Evolutionary conservation across 2,888 invertebrate genomes (phyloP).

Genomic region (Punctoribates punctum): DNA sequence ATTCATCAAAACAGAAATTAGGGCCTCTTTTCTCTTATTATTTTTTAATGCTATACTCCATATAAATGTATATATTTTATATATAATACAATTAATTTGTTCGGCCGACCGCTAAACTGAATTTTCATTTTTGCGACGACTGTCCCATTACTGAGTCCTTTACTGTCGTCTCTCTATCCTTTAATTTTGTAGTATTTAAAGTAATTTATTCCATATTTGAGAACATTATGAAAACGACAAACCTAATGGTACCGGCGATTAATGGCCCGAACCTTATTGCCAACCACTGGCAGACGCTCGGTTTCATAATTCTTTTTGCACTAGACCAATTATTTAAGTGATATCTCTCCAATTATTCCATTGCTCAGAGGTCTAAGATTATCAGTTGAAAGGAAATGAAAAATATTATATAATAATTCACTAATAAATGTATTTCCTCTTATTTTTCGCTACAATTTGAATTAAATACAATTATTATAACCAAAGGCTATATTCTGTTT

Average conservation of each 20-base stretch:
- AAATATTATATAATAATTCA: too few relatives aligned
- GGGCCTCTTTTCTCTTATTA: background rate
- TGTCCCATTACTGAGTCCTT: background rate
- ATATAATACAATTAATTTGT: constrained; percentile 34
- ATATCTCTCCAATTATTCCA: constrained; percentile 22
- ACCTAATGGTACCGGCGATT: background rate
- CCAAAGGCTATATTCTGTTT: too few relatives aligned
- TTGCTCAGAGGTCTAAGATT: background rate
- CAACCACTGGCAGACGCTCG: background rate
- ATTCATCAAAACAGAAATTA: constrained; percentile 26
- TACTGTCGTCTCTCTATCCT: background rate
- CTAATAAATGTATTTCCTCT: too few relatives aligned
- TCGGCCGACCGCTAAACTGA: constrained; percentile 6
- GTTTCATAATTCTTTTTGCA: background rate
- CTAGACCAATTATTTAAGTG: constrained; percentile 10
- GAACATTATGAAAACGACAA: background rate
- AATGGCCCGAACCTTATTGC: background rate
- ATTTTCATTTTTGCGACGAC: background rate
- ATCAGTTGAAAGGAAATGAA: background rate
- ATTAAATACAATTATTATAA: background rate
- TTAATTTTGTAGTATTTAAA: background rate
- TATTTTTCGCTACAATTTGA: background rate
- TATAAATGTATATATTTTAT: background rate
- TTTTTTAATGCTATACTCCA: background rate
- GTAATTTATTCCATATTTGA: background rate